These are phyloP conservation scores for Steinernema khuongi DNA, from an alignment of 1,140 invertebrate genomes.

Conservation along the genomic window DNA sequence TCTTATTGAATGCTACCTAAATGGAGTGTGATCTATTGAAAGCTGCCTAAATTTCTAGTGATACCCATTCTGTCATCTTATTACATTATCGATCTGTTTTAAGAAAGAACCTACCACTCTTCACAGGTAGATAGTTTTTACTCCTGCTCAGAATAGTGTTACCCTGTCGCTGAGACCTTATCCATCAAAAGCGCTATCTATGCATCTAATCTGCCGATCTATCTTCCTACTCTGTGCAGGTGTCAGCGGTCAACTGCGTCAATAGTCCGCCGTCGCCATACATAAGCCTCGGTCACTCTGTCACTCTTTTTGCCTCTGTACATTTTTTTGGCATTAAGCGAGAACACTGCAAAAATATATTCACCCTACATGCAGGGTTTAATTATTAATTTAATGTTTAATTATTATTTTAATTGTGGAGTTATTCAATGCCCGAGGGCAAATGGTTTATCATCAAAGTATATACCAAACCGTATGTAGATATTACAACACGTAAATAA, in stretches of 20 bases:
- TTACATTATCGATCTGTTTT: no score
- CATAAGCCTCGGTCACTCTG: neutral
- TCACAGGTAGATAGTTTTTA: no score
- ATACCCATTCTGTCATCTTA: no score
- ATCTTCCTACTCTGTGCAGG: neutral
- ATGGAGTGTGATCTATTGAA: no score
- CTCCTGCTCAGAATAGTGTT: neutral
- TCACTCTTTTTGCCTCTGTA: neutral
- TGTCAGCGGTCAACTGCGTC: neutral
- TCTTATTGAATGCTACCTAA: no score
- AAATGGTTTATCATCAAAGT: neutral
- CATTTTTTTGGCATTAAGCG: neutral
- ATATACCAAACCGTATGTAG: no score
- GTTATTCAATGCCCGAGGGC: neutral
- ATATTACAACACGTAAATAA: neutral
- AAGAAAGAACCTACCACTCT: no score
- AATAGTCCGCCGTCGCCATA: neutral
- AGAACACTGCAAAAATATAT: neutral
- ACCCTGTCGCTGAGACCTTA: neutral
- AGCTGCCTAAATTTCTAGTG: no score
- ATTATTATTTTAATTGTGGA: neutral
- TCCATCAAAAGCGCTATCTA: conserved; percentile 3
- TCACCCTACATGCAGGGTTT: neutral
- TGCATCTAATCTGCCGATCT: neutral
- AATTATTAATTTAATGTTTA: neutral